Evolutionary conservation across 2,113 vertebrate species (phyloP), one percentile per base, ranked within the genome.

Genomic region (Dolichotis patagonum): DNA sequence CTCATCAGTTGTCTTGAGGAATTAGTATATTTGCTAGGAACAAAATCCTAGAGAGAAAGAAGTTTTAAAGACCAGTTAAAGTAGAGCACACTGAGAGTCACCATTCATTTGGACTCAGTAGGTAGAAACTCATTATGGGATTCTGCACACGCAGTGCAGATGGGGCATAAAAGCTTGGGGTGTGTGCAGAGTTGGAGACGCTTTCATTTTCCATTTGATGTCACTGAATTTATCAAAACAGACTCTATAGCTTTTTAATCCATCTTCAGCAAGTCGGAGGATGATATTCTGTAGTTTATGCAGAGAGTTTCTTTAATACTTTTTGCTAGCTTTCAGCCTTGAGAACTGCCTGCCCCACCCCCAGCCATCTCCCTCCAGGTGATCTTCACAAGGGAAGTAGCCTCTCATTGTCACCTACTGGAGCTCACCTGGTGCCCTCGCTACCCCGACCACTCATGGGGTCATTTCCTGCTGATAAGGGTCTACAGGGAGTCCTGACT

Each of bases 391-490:
- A 95, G n/a, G 73, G 46, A 58, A 75, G 30, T 52, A 38, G 80
- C 71, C 60, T 94, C 96, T 91, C 49, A 63, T 95, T 97, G 97
- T 93, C 97, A 75, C 97, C 77, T 98, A 92, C 65, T 56, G 83
- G 90, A 88, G 92, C 91, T 93, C 77, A 97, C 88, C 90, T 97
- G 71, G 32, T 65, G 92, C 91, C 97, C 93, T 81, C 13, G 73
- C 87, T 85, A 85, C 56, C 30, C 89, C 90, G n/a, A 89, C 95
- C 56, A 90, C 85, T 93, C 95, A 86, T 54, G 95, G 22, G 96
- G 84, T 97, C 88, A 97, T 95, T 97, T 93, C 91, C 88, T 78
- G n/a, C n/a, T 94, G 95, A 96, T 96, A 90, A 77, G 95, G 92
- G 96, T 14, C 88, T 97, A 43, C 95, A 97, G 81, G 83, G 93